Conservation (phyloP, 1,140 invertebrate species). For the Drosophila micromelanica region DNA sequence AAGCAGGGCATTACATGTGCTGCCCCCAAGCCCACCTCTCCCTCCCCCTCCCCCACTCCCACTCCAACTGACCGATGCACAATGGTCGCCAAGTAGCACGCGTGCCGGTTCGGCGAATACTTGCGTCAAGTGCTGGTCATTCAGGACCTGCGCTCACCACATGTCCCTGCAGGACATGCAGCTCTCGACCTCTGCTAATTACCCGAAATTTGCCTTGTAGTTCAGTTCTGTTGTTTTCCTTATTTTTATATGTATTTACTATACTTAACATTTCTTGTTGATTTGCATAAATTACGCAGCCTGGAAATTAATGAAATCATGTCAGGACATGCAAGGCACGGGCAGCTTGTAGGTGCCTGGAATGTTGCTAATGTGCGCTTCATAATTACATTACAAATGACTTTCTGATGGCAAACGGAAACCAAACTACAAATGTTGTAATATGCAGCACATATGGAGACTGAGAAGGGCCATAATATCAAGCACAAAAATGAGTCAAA, state of each 20-base stretch:
- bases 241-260: constrained; percentile 2
- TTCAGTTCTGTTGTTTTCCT: neutral
- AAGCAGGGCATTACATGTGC: constrained; percentile 55
- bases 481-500: too few species aligned
- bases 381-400: constrained; percentile 36
- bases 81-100: constrained; percentile 33
- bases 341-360: neutral
- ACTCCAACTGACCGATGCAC: constrained; percentile 7
- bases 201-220: constrained; percentile 34
- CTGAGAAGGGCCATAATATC: neutral
- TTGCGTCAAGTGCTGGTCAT: constrained; percentile 52
- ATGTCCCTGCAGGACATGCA: constrained; percentile 44
- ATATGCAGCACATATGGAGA: constrained; percentile 31
- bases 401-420: constrained; percentile 49
- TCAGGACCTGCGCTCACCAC: constrained; percentile 35
- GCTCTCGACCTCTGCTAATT: constrained; percentile 47
- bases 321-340: constrained; percentile 33
- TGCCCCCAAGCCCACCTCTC: neutral
- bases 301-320: constrained; percentile 43
- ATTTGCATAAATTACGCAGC: constrained; percentile 62
- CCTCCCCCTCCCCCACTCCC: too few species aligned
- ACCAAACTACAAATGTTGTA: constrained; percentile 33
- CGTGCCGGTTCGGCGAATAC: constrained; percentile 38
- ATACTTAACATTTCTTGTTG: constrained; percentile 28
- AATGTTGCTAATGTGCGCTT: constrained; percentile 10